Base-by-base conservation (phyloP, 35 echinoderm and acorn worm genomes). In the Ophioderma brevispina region DNA sequence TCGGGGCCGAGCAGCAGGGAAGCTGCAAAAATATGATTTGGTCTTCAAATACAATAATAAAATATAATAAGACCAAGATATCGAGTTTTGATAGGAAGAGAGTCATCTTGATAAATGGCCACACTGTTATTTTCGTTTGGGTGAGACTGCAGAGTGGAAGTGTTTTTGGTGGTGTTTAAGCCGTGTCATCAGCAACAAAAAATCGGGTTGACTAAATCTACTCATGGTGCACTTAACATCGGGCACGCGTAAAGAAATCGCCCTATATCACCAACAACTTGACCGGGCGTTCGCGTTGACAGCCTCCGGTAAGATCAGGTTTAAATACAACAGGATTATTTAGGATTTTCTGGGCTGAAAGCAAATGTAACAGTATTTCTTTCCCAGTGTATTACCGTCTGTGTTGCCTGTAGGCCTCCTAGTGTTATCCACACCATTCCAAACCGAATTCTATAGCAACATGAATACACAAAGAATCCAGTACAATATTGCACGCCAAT, bases 291-390 rank as follows among this genome's bases (percentile, higher is more conserved):
- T 70, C 59, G 59, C 59, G 59, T 30, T 70, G 28, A 30, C 10
- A 30, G 17, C 59, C 28, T 30, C 15, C 10, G 59, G 15, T 70
- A 70, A 25, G 59, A 6, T 70, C 59, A 70, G 59, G 5, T 70
- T 70, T 70, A 70, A 70, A 70, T 70, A 70, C 59, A 70, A 18
- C 59, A 70, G 59, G 59, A 70, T 70, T 70, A 70, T 70, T 70
- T 70, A 70, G 59, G 59, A 70, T 70, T 70, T 70, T 70, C 59
- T 6, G n/a, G 59, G 23, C 28, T 70, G 59, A 70, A 25, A 70
- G 59, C 15, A 25, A 70, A 8, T 70, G 59, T 30, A 70, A 70
- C 59, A 70, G 59, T 70, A 70, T 70, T 70, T 25, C n/a, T 70
- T 70, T 25, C 59, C 59, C 23, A 25, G 5, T 13, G 6, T 70